Evolutionary conservation across 2,797 vertebrate species (phyloP).

Genomic region (Epinephelus awoara): DNA sequence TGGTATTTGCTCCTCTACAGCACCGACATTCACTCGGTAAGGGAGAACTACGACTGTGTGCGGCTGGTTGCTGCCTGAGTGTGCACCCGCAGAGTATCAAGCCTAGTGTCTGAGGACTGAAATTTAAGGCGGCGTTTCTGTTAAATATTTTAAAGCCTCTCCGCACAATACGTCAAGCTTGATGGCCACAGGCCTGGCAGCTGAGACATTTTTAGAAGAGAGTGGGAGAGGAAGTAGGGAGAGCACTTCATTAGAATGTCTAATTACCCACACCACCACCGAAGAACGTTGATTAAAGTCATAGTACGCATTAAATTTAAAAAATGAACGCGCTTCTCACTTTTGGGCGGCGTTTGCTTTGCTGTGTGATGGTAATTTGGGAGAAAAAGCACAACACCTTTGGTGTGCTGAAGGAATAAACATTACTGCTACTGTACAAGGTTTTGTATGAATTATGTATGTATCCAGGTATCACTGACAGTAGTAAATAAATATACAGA

Average conservation of each 20-base stretch:
- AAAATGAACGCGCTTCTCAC: slow-evolving; percentile 63
- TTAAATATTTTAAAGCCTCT: slow-evolving; percentile 88
- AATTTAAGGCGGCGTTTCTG: slow-evolving; percentile 83
- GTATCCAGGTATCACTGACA: slow-evolving; percentile 49
- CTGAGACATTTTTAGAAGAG: slow-evolving; percentile 85
- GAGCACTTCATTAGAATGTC: slow-evolving; percentile 87
- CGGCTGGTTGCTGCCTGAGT: slow-evolving; percentile 45
- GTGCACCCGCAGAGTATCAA: slow-evolving; percentile 53
- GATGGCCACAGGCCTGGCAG: slow-evolving; percentile 78
- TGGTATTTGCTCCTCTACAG: slow-evolving; percentile 48
- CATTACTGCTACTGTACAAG: slow-evolving; percentile 59
- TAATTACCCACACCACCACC: slow-evolving; percentile 84
- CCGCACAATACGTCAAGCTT: slow-evolving; percentile 82
- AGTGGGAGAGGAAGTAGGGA: slow-evolving; percentile 80
- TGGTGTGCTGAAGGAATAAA: slow-evolving; percentile 61
- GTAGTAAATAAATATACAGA: slow-evolving; percentile 58
- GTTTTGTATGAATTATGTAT: slow-evolving; percentile 74
- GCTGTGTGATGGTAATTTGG: slow-evolving; percentile 53
- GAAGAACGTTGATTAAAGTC: slow-evolving; percentile 85
- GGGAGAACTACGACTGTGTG: slow-evolving; percentile 31
- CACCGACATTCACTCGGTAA: slow-evolving; percentile 50
- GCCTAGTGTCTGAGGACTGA: slow-evolving; percentile 73
- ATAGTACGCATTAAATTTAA: slow-evolving; percentile 80
- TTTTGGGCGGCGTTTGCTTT: slow-evolving; percentile 50
- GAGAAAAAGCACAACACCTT: slow-evolving; percentile 55